Conservation (phyloP, 2,113 vertebrate species). For the Gavialis gangeticus region DNA sequence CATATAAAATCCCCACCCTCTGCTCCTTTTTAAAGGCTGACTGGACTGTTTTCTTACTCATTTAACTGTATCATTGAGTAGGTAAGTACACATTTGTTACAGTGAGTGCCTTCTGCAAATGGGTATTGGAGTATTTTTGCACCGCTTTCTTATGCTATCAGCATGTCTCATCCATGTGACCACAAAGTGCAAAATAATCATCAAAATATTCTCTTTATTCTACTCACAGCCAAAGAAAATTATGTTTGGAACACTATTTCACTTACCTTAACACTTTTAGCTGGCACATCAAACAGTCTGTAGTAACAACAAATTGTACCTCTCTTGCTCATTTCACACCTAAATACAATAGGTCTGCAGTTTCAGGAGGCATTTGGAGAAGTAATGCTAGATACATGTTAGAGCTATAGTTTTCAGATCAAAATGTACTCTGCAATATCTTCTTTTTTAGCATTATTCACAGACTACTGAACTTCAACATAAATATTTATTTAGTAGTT, state of each 20-base stretch:
- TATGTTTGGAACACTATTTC: not conserved
- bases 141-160: not conserved
- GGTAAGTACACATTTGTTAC: too few relatives aligned
- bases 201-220: not conserved
- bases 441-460: conserved; percentile 12
- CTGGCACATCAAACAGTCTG: not conserved
- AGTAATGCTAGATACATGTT: not conserved
- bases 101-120: not conserved
- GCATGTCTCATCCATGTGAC: not conserved
- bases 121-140: not conserved
- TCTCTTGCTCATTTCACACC: conserved; percentile 16
- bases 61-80: not conserved
- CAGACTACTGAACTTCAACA: conserved; percentile 46
- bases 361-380: conserved; percentile 32
- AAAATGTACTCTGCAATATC: not conserved
- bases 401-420: conserved; percentile 34
- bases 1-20: fast-evolving
- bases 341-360: not conserved
- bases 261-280: not conserved
- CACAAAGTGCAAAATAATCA: conserved; percentile 1
- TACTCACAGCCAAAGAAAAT: not conserved
- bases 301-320: not conserved
- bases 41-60: not conserved
- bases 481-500: conserved; percentile 26
- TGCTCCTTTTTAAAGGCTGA: not conserved